Conservation (phyloP, 2,113 vertebrate species). For the Isurus oxyrinchus region DNA sequence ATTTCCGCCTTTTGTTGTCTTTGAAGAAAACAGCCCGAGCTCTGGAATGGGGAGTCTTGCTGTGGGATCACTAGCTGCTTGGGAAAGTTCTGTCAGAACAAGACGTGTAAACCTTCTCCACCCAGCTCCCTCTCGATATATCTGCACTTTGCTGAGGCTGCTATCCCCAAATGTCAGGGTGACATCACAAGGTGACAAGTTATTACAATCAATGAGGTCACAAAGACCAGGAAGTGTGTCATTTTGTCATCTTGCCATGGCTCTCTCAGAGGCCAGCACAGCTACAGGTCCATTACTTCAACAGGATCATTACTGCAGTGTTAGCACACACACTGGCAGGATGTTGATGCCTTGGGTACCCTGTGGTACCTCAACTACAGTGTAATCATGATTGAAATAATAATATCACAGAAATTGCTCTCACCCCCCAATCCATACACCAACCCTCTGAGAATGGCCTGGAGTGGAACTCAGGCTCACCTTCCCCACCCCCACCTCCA, state of each 20-base stretch:
- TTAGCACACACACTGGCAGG: neutral
- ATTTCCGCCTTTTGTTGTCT: neutral
- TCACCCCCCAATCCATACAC: neutral
- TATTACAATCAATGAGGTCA: slow-evolving; percentile 16
- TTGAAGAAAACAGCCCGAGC: neutral
- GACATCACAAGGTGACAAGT: neutral
- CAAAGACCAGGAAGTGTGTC: slow-evolving; percentile 13
- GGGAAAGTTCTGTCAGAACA: neutral
- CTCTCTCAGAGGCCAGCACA: neutral
- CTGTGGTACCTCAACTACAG: neutral
- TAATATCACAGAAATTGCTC: neutral
- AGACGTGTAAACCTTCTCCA: no score
- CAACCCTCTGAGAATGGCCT: neutral
- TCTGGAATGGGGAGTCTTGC: neutral
- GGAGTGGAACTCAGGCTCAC: neutral
- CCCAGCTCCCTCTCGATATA: neutral
- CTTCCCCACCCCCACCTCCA: neutral
- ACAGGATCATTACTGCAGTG: neutral
- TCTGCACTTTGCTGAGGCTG: neutral
- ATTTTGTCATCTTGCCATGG: neutral
- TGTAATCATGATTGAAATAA: neutral
- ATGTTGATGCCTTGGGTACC: neutral
- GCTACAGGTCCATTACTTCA: neutral
- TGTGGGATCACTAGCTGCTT: no score
- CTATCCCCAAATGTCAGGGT: neutral